Evolutionary conservation across 1,140 invertebrate genomes (phyloP).

Genomic region (Aphelinus atriplicis): DNA sequence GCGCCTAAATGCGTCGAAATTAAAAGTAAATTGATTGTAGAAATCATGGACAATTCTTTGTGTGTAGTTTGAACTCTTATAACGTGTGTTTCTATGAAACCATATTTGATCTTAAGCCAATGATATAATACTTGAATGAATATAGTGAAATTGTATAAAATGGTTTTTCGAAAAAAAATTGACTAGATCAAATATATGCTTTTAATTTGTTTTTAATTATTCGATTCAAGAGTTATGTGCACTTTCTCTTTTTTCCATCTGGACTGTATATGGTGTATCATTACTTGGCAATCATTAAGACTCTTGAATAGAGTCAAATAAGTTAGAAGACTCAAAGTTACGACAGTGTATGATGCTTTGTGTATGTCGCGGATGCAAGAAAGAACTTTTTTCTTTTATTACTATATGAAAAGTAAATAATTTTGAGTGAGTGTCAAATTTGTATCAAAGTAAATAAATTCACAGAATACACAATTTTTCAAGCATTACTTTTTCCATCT

Average conservation of each 20-base stretch:
- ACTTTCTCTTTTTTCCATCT: slow-evolving; percentile 38
- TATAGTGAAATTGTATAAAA: slow-evolving; percentile 24
- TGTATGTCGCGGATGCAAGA: slow-evolving; percentile 47
- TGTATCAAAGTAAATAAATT: slow-evolving; percentile 65
- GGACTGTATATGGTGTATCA: slow-evolving; percentile 39
- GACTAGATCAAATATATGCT: slow-evolving; percentile 10
- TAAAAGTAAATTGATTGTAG: slow-evolving; percentile 31
- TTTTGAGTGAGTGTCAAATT: slow-evolving; percentile 62
- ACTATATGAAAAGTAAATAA: slow-evolving; percentile 47
- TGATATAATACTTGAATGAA: slow-evolving; percentile 14
- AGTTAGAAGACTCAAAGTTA: slow-evolving; percentile 36
- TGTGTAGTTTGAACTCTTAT: slow-evolving; percentile 24
- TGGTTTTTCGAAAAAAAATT: slow-evolving; percentile 18
- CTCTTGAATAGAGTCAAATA: slow-evolving; percentile 31
- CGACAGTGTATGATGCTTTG: slow-evolving; percentile 44
- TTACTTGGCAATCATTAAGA: slow-evolving; percentile 30
- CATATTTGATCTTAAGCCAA: slow-evolving; percentile 22
- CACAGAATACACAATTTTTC: slow-evolving; percentile 42
- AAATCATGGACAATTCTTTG: slow-evolving; percentile 18
- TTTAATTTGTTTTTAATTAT: slow-evolving; percentile 24
- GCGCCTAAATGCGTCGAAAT: slow-evolving; percentile 33
- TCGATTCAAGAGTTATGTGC: slow-evolving; percentile 21
- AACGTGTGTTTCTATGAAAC: slow-evolving; percentile 23
- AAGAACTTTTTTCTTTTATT: slow-evolving; percentile 50
- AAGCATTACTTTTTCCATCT: too few relatives aligned